Base-by-base conservation (phyloP, 1,140 invertebrate genomes). In the Hermatobates lingyangjiaoensis region DNA sequence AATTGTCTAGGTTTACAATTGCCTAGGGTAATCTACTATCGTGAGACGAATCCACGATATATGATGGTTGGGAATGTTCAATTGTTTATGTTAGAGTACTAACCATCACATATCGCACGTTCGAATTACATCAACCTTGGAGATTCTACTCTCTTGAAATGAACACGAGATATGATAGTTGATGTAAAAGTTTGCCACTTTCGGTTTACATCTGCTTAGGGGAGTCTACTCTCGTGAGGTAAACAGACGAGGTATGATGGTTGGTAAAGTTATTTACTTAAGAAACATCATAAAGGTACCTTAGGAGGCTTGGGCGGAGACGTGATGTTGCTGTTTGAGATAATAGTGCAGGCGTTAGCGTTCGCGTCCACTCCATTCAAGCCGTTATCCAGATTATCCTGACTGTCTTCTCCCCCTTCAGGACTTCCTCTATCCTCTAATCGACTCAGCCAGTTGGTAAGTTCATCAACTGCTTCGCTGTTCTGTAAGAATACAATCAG, bases 401-500 rank as follows among this genome's bases (percentile, higher is more conserved):
- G 45, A 44, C 52, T 63, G 59, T 77, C 75, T 61, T 76, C 74
- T 15, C 74, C 74, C 44, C 74, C 75, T 62, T 77, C 74, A 0
- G 75, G 74, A 59, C 74, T 76, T 51, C 73, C 65, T 50, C 75
- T 30, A 26, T 50, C 48, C 61, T 73, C 71, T 2, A 63, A 59
- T 25, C 65, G 63, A 26, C 45, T 53, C 15, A 75, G 62, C 74
- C 74, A 77, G 34, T 61, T 66, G 38, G 74, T 73, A 23, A 28
- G 27, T 71, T 70, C 7, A 66, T 68, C 45, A 68, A 27, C 12
- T 50, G 15, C 23, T 27, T 25, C 44, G 27, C 27, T 20, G 20
- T 3, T 2, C 18, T 12, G 45, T 10, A 30, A 46, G 15, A 12
- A 45, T 28, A 30, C 20, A 30, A 1, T 39, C 24, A 15, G 26